Evolutionary conservation across 2,113 vertebrate genomes (phyloP).

Genomic region (Mastomys coucha): DNA sequence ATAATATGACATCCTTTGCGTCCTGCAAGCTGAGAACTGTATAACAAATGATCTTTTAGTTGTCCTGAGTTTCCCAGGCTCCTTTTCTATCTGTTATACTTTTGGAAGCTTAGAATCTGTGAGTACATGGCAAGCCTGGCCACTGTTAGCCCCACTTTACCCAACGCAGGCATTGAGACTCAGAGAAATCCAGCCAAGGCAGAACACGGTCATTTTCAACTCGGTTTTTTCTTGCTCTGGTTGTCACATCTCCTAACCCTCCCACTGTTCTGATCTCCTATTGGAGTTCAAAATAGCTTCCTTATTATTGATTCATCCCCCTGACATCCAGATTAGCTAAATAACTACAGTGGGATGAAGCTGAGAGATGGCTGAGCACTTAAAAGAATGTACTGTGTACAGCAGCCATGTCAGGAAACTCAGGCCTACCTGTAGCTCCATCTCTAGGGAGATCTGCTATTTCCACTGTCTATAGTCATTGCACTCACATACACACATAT

Average conservation of each 20-base stretch:
- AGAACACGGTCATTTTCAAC: neutral
- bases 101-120: neutral
- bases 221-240: neutral
- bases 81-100: neutral
- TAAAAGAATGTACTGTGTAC: neutral
- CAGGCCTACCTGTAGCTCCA: neutral
- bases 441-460: neutral
- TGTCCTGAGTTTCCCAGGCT: neutral
- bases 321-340: neutral
- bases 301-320: neutral
- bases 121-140: neutral
- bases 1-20: neutral
- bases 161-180: neutral
- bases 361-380: neutral
- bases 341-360: neutral
- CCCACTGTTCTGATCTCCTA: neutral
- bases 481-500: neutral
- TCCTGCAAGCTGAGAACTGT: neutral
- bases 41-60: neutral
- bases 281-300: neutral
- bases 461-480: neutral
- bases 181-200: neutral
- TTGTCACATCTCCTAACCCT: accelerated
- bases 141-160: neutral
- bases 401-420: neutral